Evolutionary conservation across 2,888 invertebrate species (phyloP).

Genomic region (Drosophila merina): DNA sequence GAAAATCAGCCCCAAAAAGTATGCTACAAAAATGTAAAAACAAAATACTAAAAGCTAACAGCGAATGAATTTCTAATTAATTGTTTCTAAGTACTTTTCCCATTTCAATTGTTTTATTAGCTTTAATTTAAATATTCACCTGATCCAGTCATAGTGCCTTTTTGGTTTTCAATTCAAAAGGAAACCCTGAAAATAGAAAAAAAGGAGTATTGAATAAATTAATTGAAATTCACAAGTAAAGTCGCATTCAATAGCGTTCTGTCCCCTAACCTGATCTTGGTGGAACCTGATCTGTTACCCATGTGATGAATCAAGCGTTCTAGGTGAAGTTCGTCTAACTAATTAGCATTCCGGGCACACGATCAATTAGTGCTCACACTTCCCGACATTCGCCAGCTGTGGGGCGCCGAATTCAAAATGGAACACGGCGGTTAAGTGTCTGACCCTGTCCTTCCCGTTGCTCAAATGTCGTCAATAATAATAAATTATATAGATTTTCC

Average conservation of each 20-base stretch:
- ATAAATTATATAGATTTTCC: constrained; percentile 26
- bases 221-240: constrained; percentile 7
- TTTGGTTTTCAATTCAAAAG: constrained; percentile 33
- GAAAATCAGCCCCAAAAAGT: neutral
- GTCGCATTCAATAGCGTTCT: neutral
- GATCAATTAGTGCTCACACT: constrained; percentile 34
- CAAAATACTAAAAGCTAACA: neutral
- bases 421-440: constrained; percentile 26
- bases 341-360: constrained; percentile 59
- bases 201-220: constrained; percentile 34
- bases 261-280: constrained; percentile 6
- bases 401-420: constrained; percentile 22
- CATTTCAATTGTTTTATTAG: neutral
- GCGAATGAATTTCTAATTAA: neutral
- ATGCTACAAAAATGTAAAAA: neutral
- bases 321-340: constrained; percentile 36
- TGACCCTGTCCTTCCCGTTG: constrained; percentile 38
- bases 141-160: constrained; percentile 70
- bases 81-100: neutral
- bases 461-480: constrained; percentile 21
- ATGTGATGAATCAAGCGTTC: constrained; percentile 43
- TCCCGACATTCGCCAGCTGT: constrained; percentile 6
- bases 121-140: constrained; percentile 54
- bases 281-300: constrained; percentile 19
- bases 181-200: constrained; percentile 45